Evolutionary conservation across 2,888 invertebrate genomes (phyloP).

Genomic region (Patella ulyssiponensis): DNA sequence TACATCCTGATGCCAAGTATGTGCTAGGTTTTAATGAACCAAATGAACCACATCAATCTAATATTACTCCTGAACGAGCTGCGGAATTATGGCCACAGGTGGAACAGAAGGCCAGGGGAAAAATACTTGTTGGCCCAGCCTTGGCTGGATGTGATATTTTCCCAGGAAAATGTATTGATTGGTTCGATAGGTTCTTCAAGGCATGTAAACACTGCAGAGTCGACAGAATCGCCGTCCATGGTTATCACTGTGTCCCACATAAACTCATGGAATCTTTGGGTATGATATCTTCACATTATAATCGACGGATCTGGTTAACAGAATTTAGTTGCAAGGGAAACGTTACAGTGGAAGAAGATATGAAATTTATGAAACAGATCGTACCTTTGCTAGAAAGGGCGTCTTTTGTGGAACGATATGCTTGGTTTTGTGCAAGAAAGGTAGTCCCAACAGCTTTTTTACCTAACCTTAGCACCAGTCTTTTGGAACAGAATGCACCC

Average conservation of each 20-base stretch:
- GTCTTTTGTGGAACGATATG: slow-evolving; percentile 30
- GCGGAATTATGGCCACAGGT: slow-evolving; percentile 45
- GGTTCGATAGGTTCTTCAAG: slow-evolving; percentile 18
- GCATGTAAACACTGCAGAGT: slow-evolving; percentile 8
- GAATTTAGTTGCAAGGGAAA: slow-evolving; percentile 33
- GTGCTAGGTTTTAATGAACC: slow-evolving; percentile 54
- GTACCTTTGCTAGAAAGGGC: slow-evolving; percentile 36
- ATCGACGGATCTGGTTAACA: slow-evolving; percentile 35
- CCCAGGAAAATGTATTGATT: slow-evolving; percentile 8
- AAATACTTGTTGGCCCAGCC: slow-evolving; percentile 12
- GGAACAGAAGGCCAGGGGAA: slow-evolving; percentile 24
- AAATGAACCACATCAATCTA: slow-evolving; percentile 44
- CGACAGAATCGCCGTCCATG: slow-evolving; percentile 21
- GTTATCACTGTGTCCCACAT: slow-evolving; percentile 13
- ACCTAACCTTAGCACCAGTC: slow-evolving; percentile 27
- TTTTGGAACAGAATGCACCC: slow-evolving; percentile 30
- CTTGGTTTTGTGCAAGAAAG: slow-evolving; percentile 31
- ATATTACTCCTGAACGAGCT: slow-evolving; percentile 43
- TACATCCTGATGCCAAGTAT: slow-evolving; percentile 33
- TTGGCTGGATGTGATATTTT: slow-evolving; percentile 12
- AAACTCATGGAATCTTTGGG: slow-evolving; percentile 14
- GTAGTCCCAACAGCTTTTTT: slow-evolving; percentile 16
- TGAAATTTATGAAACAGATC: slow-evolving; percentile 26
- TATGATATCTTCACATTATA: slow-evolving; percentile 24
- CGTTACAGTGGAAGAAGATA: slow-evolving; percentile 13